Conservation (phyloP, 2,797 vertebrate species). For the Lagodon rhomboides region DNA sequence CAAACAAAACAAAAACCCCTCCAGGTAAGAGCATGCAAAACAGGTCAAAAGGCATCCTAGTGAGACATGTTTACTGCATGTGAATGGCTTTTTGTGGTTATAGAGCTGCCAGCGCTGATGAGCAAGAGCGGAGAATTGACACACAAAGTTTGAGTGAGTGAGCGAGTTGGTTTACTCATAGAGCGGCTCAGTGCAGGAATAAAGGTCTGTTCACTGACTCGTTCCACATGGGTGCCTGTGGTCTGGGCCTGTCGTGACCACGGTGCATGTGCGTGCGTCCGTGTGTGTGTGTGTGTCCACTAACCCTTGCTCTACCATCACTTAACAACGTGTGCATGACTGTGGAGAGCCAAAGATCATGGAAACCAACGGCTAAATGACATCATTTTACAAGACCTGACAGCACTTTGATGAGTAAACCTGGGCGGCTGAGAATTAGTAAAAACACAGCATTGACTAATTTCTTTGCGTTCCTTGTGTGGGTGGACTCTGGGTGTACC, state of each 20-base stretch:
- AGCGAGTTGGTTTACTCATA: conserved; percentile 63
- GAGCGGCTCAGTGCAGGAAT: conserved; percentile 65
- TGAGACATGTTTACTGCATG: background rate
- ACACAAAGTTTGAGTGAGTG: conserved; percentile 37
- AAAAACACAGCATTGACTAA: conserved; percentile 39
- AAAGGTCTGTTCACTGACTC: conserved; percentile 76
- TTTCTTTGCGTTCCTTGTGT: conserved; percentile 27
- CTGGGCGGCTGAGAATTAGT: conserved; percentile 24
- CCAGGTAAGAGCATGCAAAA: conserved; percentile 24
- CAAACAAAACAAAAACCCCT: conserved; percentile 22
- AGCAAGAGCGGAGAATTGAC: conserved; percentile 32
- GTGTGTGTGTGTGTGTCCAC: conserved; percentile 24
- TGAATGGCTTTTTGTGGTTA: conserved; percentile 1
- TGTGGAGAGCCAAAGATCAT: conserved; percentile 47
- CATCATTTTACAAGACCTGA: conserved; percentile 58
- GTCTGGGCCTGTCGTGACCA: conserved; percentile 75
- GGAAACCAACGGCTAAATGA: conserved; percentile 63
- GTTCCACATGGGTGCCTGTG: conserved; percentile 75
- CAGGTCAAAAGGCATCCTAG: conserved; percentile 16
- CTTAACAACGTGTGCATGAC: conserved; percentile 55
- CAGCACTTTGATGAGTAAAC: conserved; percentile 63
- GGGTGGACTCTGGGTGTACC: background rate
- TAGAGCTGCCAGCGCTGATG: conserved; percentile 10
- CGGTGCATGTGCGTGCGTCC: conserved; percentile 46
- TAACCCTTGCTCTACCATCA: conserved; percentile 52